Conservation (phyloP, 2,113 vertebrate species). For the Spea multiplicata region DNA sequence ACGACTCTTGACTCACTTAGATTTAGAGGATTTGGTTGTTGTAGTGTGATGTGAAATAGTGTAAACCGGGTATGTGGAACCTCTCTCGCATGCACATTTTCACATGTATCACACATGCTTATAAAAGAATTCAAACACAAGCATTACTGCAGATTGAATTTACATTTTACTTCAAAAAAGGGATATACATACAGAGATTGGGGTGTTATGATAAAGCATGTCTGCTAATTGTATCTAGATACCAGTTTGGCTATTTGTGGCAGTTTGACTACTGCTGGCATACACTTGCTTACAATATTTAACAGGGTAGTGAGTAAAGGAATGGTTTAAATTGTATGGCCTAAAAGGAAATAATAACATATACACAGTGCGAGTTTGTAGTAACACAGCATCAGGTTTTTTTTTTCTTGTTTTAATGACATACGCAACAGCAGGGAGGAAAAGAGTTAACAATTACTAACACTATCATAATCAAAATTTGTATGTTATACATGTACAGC, state of each 20-base stretch:
- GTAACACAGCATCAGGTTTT: slow-evolving; percentile 59
- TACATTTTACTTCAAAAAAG: slow-evolving; percentile 75
- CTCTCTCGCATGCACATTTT: too few relatives aligned
- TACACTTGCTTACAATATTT: slow-evolving; percentile 26
- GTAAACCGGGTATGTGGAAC: too few relatives aligned
- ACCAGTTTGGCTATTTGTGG: slow-evolving; percentile 31
- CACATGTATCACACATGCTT: too few relatives aligned
- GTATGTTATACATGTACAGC: slow-evolving; percentile 98
- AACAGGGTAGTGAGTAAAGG: slow-evolving; percentile 49
- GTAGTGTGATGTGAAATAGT: too few relatives aligned
- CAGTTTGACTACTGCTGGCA: slow-evolving; percentile 45
- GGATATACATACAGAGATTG: slow-evolving; percentile 63
- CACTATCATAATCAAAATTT: slow-evolving; percentile 91
- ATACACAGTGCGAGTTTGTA: slow-evolving; percentile 63
- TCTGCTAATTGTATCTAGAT: slow-evolving; percentile 41
- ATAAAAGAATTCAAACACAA: slow-evolving; percentile 51
- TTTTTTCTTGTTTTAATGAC: slow-evolving; percentile 61
- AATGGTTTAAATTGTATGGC: slow-evolving; percentile 48
- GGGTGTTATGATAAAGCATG: slow-evolving; percentile 45
- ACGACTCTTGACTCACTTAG: too few relatives aligned
- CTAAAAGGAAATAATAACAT: slow-evolving; percentile 50
- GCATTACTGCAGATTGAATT: slow-evolving; percentile 65
- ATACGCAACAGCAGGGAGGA: slow-evolving; percentile 67
- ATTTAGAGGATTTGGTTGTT: too few relatives aligned
- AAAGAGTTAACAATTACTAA: slow-evolving; percentile 92